These are phyloP conservation scores for Manis pentadactyla DNA, from an alignment of 2,797 vertebrate genomes.

Conservation along the genomic window DNA sequence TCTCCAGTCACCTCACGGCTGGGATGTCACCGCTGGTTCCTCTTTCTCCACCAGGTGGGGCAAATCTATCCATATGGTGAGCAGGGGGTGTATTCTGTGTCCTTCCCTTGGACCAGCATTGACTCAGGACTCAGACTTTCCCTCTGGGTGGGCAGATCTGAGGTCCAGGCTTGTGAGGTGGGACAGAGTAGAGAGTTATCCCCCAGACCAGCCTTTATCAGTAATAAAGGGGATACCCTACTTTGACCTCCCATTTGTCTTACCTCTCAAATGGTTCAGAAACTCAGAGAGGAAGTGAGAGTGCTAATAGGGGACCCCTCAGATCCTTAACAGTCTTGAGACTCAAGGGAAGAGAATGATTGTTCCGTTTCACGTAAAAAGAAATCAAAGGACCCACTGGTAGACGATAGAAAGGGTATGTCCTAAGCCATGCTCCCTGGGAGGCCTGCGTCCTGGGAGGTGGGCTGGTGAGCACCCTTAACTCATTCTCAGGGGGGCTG, in stretches of 20 bases:
- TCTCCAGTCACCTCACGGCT: background rate
- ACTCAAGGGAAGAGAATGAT: background rate
- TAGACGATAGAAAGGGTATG: background rate
- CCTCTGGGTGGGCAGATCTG: background rate
- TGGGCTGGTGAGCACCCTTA: background rate
- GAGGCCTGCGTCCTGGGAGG: background rate
- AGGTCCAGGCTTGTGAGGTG: background rate
- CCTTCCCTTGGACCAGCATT: background rate
- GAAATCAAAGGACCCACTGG: background rate
- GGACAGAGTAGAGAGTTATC: background rate
- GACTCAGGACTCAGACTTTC: background rate
- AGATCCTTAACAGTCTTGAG: background rate
- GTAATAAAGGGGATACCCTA: background rate
- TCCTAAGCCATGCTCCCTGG: background rate
- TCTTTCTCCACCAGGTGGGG: background rate
- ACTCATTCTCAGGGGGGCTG: background rate
- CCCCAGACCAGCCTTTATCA: background rate
- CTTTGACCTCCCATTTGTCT: background rate
- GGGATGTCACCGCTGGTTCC: background rate
- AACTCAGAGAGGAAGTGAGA: background rate
- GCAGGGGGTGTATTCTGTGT: too few relatives aligned
- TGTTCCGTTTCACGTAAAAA: background rate
- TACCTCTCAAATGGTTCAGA: background rate
- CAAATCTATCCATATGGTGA: accelerated
- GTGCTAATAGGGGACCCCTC: background rate